A percentile compares a stretch with the other conserved stretches of the same genome.
Conservation (phyloP, 2,888 invertebrate genomes). For the Amorpha juglandis region DNA sequence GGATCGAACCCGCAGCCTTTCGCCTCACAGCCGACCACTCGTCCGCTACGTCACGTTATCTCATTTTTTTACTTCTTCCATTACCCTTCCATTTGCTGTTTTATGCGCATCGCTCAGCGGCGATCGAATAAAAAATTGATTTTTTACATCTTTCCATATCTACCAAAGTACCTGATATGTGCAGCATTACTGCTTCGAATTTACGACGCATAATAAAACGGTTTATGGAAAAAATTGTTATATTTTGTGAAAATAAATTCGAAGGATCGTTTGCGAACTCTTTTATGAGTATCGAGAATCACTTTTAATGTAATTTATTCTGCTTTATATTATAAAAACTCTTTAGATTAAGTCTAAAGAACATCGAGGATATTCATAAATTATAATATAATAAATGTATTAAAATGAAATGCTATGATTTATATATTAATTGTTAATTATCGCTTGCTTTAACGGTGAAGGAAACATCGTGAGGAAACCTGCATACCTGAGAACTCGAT, state of each 20-base stretch:
- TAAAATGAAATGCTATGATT: too few relatives aligned
- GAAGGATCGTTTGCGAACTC: slow-evolving; percentile 13
- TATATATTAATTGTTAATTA: too few relatives aligned
- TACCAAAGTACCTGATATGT: slow-evolving; percentile 19
- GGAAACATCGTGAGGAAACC: too few relatives aligned
- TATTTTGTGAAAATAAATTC: slow-evolving; percentile 9
- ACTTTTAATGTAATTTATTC: neutral
- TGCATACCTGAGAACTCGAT: too few relatives aligned
- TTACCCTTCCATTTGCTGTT: slow-evolving; percentile 3
- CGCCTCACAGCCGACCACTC: too few relatives aligned
- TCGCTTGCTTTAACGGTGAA: too few relatives aligned
- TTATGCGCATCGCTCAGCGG: slow-evolving; percentile 20
- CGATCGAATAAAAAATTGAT: slow-evolving; percentile 28
- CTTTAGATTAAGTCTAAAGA: too few relatives aligned
- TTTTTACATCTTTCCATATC: slow-evolving; percentile 29
- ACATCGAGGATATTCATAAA: too few relatives aligned
- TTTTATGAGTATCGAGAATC: neutral
- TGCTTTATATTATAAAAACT: neutral
- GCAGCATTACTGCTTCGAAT: slow-evolving; percentile 10
- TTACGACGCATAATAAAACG: slow-evolving; percentile 26
- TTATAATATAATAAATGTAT: too few relatives aligned
- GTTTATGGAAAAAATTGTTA: slow-evolving; percentile 16
- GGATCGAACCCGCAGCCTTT: too few relatives aligned
- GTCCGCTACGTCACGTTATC: too few relatives aligned
- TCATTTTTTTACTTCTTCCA: neutral